These are phyloP conservation scores for Nowickia ferox DNA, from an alignment of 2,888 invertebrate genomes.

Conservation along the genomic window DNA sequence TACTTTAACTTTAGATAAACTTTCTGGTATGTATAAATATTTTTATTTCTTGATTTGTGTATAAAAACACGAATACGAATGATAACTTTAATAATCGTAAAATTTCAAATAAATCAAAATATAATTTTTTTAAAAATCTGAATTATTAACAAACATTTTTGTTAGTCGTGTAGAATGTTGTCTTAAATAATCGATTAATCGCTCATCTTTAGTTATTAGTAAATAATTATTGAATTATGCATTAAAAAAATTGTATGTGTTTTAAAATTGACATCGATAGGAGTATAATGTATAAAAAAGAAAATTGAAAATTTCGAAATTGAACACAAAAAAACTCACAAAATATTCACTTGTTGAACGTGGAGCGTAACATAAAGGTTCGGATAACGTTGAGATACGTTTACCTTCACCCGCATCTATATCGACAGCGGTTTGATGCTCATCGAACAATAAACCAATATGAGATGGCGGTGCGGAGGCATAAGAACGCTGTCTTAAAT, in stretches of 20 bases:
- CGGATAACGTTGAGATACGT: constrained; percentile 79
- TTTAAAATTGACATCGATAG: constrained; percentile 47
- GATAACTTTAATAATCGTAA: no score
- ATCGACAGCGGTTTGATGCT: constrained; percentile 73
- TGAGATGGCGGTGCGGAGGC: constrained; percentile 82
- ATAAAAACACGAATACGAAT: no score
- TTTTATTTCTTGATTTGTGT: no score
- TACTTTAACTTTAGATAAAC: no score
- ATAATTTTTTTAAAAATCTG: neutral
- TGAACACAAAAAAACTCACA: constrained; percentile 70
- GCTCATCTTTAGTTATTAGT: neutral
- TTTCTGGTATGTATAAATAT: no score
- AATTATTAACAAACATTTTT: no score
- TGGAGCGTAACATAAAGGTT: constrained; percentile 77
- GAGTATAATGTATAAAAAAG: neutral
- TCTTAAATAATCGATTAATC: neutral
- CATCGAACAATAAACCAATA: constrained; percentile 79
- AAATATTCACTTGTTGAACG: constrained; percentile 73
- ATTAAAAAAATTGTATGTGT: constrained; percentile 51
- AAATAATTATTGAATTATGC: constrained; percentile 18
- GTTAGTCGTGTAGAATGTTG: no score
- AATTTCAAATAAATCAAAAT: no score
- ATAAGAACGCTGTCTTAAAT: constrained; percentile 82
- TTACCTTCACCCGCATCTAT: constrained; percentile 68
- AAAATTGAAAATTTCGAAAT: constrained; percentile 24